phyloP scores from a whole-genome alignment of 2,888 invertebrate genomes.

The Coleophora flavipennella region DNA sequence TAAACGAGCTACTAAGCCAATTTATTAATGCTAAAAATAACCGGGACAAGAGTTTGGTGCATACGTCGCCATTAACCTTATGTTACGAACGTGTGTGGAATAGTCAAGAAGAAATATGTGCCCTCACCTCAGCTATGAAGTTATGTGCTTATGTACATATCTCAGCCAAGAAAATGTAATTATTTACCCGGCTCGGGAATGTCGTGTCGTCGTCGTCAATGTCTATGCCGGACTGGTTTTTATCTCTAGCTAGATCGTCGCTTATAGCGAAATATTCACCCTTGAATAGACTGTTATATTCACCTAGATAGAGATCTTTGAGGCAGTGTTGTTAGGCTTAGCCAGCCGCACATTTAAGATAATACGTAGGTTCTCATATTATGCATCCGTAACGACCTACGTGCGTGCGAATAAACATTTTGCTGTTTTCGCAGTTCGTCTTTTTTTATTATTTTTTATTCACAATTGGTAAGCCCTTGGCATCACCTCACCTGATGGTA shows the following conservation, averaged over 20 bases:
- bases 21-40: constrained; percentile 72
- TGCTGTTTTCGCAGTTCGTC: constrained; percentile 55
- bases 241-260: constrained; percentile 14
- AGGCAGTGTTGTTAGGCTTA: constrained; percentile 16
- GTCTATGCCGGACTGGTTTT: constrained; percentile 21
- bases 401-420: constrained; percentile 47
- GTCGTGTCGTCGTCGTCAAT: constrained; percentile 31
- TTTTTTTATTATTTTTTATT: too few species aligned
- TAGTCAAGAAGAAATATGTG: constrained; percentile 35
- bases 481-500: too few species aligned
- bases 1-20: constrained; percentile 68
- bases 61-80: constrained; percentile 63
- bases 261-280: constrained; percentile 24
- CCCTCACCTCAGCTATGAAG: constrained; percentile 19
- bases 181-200: constrained; percentile 35
- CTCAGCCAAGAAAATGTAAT: constrained; percentile 30
- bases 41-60: constrained; percentile 56
- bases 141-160: constrained; percentile 22
- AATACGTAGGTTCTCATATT: constrained; percentile 29
- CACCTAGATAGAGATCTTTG: constrained; percentile 25
- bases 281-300: constrained; percentile 25
- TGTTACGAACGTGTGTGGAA: constrained; percentile 55
- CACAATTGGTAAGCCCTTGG: too few species aligned
- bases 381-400: constrained; percentile 28
- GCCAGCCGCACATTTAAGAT: constrained; percentile 21